These are phyloP conservation scores for Agriopis leucophaearia DNA, from an alignment of 2,888 invertebrate species.

Conservation along the genomic window DNA sequence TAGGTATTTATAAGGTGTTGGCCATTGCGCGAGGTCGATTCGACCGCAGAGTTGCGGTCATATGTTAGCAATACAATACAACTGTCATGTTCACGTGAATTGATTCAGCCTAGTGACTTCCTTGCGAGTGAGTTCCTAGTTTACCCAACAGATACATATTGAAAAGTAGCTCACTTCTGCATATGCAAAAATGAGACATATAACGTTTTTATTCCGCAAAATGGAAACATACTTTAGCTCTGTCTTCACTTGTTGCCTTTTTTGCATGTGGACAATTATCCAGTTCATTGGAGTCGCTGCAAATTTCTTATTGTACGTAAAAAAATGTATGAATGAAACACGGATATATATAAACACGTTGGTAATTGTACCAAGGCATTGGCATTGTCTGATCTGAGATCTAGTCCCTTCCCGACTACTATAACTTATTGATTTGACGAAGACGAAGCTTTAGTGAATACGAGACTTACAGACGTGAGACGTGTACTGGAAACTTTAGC, in stretches of 20 bases:
- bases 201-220: too few species aligned
- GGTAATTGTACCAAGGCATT: too few species aligned
- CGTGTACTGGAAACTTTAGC: background rate
- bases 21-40: slow-evolving; percentile 16
- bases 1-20: slow-evolving; percentile 5
- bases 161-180: too few species aligned
- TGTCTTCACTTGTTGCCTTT: too few species aligned
- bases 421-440: background rate
- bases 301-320: background rate
- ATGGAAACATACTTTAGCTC: too few species aligned
- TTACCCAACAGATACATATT: background rate
- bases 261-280: too few species aligned
- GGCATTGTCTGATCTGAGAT: background rate
- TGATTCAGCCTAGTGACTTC: background rate
- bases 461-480: slow-evolving; percentile 7
- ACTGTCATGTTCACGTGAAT: slow-evolving; percentile 1
- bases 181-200: too few species aligned
- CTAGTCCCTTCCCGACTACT: background rate
- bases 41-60: slow-evolving; percentile 34
- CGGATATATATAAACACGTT: too few species aligned
- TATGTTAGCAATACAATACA: slow-evolving; percentile 10
- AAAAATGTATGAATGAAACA: background rate
- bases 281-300: background rate
- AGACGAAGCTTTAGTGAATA: background rate
- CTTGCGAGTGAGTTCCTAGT: slow-evolving; percentile 5